Evolutionary conservation across 1,140 invertebrate genomes (phyloP), one percentile per base, ranked within the genome.

Genomic region (Atta texana): DNA sequence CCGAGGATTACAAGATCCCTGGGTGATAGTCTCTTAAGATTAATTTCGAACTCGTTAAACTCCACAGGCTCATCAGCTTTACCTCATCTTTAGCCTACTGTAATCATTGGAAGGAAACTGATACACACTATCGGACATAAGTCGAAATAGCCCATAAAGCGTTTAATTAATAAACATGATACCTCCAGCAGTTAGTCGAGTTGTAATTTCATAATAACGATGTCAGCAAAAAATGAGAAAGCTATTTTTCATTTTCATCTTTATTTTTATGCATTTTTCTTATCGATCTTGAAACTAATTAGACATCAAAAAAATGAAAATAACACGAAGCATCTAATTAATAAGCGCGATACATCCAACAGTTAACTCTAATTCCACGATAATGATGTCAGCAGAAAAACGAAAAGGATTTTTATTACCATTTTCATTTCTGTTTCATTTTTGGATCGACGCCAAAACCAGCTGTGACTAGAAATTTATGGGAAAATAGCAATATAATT

Each of bases 11-110:
- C 44, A 28, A 18, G 34, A 80, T 80, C 8, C 18, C 12, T 68
- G 1, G 5, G 14, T 61, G 77, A 80, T 68, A 69, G 49, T 64
- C 34, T 59, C 6, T 63, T 49, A 55, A 84, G 59, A 80, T 28
- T 68, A 87, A 69, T 51, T 63, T 55, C 34, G 4, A 57, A 16
- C 85, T 89, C 85, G 66, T 90, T 90, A 89, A 84, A 89, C 77
- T 88, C 57, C n/a, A 59, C 75, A 57, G 63, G 86, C 57, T 87
- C 64, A 24, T 51, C 24, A 28, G 72, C 39, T 39, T 89, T 88
- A 89, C 66, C 78, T 85, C 31, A 1, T 39, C n/a, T 57, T 53
- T 63, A 57, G 39, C 21, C 44, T 8, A 39, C 6, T 24, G 55
- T 34, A 76, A 81, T 86, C 69, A 53, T 71, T 72, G n/a, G 4